Conservation (phyloP, 2,888 invertebrate species). For the Erebia palarica region DNA sequence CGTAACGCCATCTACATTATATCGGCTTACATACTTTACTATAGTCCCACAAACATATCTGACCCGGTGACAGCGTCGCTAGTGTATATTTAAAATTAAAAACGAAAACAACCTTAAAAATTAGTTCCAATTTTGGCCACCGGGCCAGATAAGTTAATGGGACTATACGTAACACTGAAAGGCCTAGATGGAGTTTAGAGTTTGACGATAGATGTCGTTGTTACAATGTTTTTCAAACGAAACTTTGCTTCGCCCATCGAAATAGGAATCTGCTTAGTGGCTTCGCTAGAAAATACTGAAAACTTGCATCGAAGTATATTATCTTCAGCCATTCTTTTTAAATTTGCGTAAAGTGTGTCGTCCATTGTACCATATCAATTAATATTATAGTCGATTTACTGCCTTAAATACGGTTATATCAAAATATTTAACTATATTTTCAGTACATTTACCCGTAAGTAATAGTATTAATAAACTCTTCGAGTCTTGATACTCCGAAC, state of each 20-base stretch:
- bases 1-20: conserved; percentile 6
- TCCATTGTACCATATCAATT: neutral
- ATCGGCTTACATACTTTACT: neutral
- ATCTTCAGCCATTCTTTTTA: neutral
- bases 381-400: conserved; percentile 17
- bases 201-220: conserved; percentile 1
- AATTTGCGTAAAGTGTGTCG: conserved; percentile 19
- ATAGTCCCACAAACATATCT: neutral
- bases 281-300: no score
- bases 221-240: neutral
- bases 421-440: conserved; percentile 39
- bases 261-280: no score
- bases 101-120: no score
- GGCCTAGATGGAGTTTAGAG: neutral
- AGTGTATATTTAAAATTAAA: no score
- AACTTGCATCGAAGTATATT: no score
- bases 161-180: neutral
- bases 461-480: neutral
- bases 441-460: conserved; percentile 28
- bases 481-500: conserved; percentile 1
- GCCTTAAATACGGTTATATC: conserved; percentile 18
- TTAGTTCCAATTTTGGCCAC: no score
- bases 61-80: no score
- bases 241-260: no score
- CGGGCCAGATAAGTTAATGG: no score